Conservation (phyloP, 2,888 invertebrate genomes). For the Electrophaes corylata region DNA sequence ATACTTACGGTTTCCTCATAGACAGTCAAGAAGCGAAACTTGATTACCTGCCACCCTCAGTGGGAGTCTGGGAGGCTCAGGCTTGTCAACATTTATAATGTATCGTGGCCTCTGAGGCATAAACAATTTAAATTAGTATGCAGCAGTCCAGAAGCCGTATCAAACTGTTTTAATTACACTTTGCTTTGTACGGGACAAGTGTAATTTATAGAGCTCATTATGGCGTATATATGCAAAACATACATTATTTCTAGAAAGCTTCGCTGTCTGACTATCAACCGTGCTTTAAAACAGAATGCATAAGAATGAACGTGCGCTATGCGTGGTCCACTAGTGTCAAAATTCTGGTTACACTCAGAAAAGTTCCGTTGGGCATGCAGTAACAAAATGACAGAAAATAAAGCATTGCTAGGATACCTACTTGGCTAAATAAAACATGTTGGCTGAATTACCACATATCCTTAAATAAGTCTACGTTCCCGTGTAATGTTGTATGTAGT, state of each 20-base stretch:
- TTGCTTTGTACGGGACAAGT: constrained; percentile 14
- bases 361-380: neutral
- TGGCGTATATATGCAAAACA: neutral
- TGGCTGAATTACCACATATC: neutral
- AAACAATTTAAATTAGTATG: constrained; percentile 25
- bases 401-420: too few relatives aligned
- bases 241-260: constrained; percentile 2
- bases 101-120: constrained; percentile 14
- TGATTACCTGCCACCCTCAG: neutral
- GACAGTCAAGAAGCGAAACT: constrained; percentile 2
- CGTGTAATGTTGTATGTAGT: neutral
- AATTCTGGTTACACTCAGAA: neutral
- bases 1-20: neutral
- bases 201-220: constrained; percentile 13
- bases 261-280: neutral
- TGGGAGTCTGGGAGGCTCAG: constrained; percentile 8
- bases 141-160: constrained; percentile 14
- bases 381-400: neutral
- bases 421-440: too few relatives aligned
- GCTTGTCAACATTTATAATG: constrained; percentile 25
- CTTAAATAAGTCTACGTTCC: neutral
- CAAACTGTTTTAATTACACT: constrained; percentile 21
- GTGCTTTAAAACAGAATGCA: neutral
- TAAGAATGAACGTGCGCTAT: neutral
- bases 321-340: neutral